These are phyloP conservation scores for Spodoptera litura DNA, from an alignment of 1,140 invertebrate species.

Conservation along the genomic window DNA sequence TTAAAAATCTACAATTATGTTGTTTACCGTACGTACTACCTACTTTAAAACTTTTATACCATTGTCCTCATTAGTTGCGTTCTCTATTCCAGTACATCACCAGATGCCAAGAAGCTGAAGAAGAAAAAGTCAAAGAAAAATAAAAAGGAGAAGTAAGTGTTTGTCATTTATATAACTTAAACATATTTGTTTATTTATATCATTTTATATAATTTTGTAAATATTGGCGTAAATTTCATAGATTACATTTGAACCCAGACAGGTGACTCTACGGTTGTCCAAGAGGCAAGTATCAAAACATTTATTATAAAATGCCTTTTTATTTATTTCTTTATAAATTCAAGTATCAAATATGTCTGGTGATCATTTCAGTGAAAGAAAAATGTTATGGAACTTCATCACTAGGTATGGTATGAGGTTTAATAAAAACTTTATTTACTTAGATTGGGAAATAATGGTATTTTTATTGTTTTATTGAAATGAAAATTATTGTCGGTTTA, in stretches of 20 bases:
- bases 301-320: conserved; percentile 19
- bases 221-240: conserved; percentile 59
- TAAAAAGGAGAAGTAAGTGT: conserved; percentile 89
- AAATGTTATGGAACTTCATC: conserved; percentile 77
- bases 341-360: conserved; percentile 50
- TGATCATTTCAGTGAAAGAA: conserved; percentile 80
- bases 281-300: conserved; percentile 74
- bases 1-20: no score
- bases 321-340: conserved; percentile 34
- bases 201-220: conserved; percentile 50
- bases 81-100: conserved; percentile 86
- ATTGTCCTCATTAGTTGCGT: neutral
- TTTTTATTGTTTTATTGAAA: conserved; percentile 1
- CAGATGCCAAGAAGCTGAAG: conserved; percentile 88
- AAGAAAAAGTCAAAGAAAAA: conserved; percentile 90
- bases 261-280: conserved; percentile 76
- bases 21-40: no score
- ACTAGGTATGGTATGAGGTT: conserved; percentile 71
- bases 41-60: neutral
- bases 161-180: conserved; percentile 31
- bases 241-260: conserved; percentile 72
- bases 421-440: conserved; percentile 1
- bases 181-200: conserved; percentile 35
- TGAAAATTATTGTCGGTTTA: neutral
- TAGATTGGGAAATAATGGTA: neutral